phyloP scores from a whole-genome alignment of 2,888 invertebrate species.

The Philereme transversata region DNA sequence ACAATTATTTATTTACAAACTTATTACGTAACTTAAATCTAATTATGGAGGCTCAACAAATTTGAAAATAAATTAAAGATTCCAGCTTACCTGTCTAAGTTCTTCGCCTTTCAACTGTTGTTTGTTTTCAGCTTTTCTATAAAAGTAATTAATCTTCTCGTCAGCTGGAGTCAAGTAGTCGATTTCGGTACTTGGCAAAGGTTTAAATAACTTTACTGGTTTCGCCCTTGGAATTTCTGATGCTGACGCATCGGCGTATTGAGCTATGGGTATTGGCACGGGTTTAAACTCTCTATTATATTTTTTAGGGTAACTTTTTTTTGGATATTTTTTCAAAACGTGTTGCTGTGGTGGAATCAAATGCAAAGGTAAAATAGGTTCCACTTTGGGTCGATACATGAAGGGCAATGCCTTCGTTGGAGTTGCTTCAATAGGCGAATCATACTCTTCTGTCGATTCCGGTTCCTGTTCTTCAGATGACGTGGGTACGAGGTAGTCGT shows the following conservation, averaged over 20 bases:
- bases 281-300: constrained; percentile 78
- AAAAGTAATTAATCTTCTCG: constrained; percentile 69
- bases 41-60: constrained; percentile 22
- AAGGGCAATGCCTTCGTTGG: constrained; percentile 30
- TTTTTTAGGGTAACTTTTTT: constrained; percentile 85
- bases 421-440: constrained; percentile 46
- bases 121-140: constrained; percentile 80
- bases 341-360: constrained; percentile 60
- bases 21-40: constrained; percentile 25
- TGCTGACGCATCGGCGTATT: constrained; percentile 56
- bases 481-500: constrained; percentile 60
- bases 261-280: constrained; percentile 68
- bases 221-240: constrained; percentile 73
- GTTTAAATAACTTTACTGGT: constrained; percentile 67
- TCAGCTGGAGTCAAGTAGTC: constrained; percentile 54
- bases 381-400: constrained; percentile 48
- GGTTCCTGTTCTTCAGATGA: constrained; percentile 52
- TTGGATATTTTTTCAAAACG: constrained; percentile 71
- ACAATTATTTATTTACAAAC: constrained; percentile 27
- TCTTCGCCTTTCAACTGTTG: constrained; percentile 68
- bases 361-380: constrained; percentile 59
- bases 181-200: constrained; percentile 55
- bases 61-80: constrained; percentile 30
- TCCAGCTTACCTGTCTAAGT: constrained; percentile 48
- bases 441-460: constrained; percentile 31